These are phyloP conservation scores for Aldrovandia affinis DNA, from an alignment of 2,797 vertebrate species.

Conservation along the genomic window DNA sequence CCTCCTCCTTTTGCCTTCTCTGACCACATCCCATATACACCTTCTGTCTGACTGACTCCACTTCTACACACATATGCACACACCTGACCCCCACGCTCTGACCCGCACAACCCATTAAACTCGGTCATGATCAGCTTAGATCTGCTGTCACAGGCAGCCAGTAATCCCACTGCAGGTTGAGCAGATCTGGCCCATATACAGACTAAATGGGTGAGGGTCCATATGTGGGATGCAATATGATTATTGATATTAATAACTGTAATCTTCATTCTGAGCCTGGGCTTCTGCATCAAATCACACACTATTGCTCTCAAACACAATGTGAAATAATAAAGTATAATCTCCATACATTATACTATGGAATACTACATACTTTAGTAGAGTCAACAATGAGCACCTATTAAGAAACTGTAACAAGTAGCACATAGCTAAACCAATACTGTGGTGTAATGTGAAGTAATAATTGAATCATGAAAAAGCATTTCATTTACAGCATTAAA, in stretches of 20 bases:
- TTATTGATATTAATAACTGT: constrained; percentile 21
- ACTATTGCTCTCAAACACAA: not conserved
- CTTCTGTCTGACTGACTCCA: not conserved
- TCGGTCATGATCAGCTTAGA: constrained; percentile 17
- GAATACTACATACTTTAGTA: not conserved
- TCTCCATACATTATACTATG: not conserved
- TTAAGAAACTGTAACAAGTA: not conserved
- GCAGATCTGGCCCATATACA: constrained; percentile 8
- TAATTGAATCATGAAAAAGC: not conserved
- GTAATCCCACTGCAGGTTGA: not conserved
- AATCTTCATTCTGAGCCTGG: not conserved
- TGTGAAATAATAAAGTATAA: not conserved
- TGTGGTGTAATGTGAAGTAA: not conserved
- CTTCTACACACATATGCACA: not conserved
- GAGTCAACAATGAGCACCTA: not conserved
- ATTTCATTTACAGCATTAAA: not conserved
- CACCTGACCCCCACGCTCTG: not conserved
- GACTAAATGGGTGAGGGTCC: not conserved
- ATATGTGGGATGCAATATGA: constrained; percentile 13
- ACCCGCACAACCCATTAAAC: not conserved
- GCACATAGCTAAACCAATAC: not conserved
- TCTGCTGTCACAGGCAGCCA: not conserved
- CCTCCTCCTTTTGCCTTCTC: not conserved
- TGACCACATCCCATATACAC: not conserved
- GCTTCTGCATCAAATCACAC: not conserved